phyloP scores from a whole-genome alignment of 35 echinoderm and acorn worm genomes.

The Heliocidaris tuberculata region DNA sequence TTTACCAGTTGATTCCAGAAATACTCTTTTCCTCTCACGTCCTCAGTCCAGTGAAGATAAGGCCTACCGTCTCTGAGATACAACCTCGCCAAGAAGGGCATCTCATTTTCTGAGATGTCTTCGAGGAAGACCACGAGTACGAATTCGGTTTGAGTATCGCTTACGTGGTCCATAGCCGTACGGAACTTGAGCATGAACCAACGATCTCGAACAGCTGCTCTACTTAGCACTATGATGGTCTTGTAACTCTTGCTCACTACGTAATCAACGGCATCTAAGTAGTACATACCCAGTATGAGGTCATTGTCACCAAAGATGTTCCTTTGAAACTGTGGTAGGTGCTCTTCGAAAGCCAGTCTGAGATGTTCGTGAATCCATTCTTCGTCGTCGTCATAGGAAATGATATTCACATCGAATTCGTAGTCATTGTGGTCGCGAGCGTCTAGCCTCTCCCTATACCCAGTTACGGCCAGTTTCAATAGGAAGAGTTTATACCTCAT shows the following conservation, averaged over 20 bases:
- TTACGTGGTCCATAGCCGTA: slow-evolving; percentile 21
- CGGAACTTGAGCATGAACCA: slow-evolving; percentile 19
- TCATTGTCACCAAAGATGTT: slow-evolving; percentile 20
- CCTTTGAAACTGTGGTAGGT: background rate
- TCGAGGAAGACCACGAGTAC: slow-evolving; percentile 20
- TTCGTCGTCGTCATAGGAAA: slow-evolving; percentile 35
- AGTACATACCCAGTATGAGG: background rate
- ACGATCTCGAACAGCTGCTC: background rate
- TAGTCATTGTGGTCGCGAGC: background rate
- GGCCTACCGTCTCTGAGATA: background rate
- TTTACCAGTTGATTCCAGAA: slow-evolving; percentile 28
- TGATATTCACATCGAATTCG: slow-evolving; percentile 15
- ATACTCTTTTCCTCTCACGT: background rate
- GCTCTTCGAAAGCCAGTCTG: background rate
- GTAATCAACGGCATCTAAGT: slow-evolving; percentile 21
- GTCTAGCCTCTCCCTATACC: background rate
- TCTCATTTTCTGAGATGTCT: background rate
- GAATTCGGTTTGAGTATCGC: background rate
- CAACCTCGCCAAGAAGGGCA: background rate
- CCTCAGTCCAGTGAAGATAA: background rate
- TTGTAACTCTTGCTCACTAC: background rate
- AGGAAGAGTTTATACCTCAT: slow-evolving; percentile 15
- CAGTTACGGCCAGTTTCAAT: background rate
- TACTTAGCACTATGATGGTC: background rate
- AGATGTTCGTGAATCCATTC: background rate